Evolutionary conservation across 2,888 invertebrate genomes (phyloP), one percentile per base, ranked within the genome.

Genomic region (Myopa tessellatipennis): DNA sequence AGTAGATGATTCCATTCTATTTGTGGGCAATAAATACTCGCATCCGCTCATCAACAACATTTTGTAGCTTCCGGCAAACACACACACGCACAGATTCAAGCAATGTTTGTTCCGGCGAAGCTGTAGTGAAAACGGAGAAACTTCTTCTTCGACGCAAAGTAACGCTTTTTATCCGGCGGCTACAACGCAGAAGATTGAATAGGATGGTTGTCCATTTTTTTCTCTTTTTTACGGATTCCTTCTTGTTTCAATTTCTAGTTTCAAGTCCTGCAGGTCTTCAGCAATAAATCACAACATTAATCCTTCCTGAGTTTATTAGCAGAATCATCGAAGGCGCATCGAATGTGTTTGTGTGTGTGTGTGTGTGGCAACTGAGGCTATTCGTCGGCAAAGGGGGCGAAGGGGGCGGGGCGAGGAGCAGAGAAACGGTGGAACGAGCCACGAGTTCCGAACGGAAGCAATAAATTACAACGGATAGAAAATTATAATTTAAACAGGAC

Each of bases 221-320:
- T 6, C 40, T 45, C 10, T 65, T 65, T 50, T 69, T 18, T 26
- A 4, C 14, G 16, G 34, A 36, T 34, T 4, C 52, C 34, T 55
- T 14, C 55, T 70, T 26, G 26, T 34, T 55, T 70, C 36, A 26
- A 52, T 45, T 55, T 70, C 55, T 70, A 55, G 55, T 70, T 55
- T n/a, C 18, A 6, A 12, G 52, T 16, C 63, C 40, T 63, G 40
- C n/a, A 63, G 61, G 40, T 45, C 55, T 36, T 14, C 40, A 55
- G 82, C 81, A 85, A 87, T 87, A 88, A 87, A 87, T 87, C 87
- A 88, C 83, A 83, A 84, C 85, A 86, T 84, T 87, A 88, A 87
- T 88, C 87, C 87, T 86, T 87, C 84, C 84, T 84, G 83, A 86
- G 87, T 86, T 87, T 87, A 87, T 87, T 87, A 87, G 85, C 85